Conservation (phyloP, 2,113 vertebrate species). For the Antechinus stuartii region DNA sequence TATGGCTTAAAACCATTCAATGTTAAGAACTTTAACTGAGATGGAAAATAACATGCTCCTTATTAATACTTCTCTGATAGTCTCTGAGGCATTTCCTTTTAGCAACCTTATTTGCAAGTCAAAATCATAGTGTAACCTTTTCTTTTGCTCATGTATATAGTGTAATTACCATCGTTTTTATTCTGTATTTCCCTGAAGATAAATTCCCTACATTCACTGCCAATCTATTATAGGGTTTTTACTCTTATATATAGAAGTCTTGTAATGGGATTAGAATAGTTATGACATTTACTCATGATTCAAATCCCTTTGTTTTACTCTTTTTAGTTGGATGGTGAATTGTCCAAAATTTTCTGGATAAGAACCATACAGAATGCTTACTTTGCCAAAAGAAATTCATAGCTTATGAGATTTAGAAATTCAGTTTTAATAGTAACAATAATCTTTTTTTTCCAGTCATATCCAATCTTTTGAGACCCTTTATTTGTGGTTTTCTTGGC, state of each 20-base stretch:
- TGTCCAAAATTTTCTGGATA: not conserved
- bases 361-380: not conserved
- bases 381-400: not conserved
- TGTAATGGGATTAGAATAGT: not conserved
- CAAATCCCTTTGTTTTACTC: not conserved
- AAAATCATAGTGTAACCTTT: not conserved
- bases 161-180: not conserved
- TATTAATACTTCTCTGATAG: not conserved
- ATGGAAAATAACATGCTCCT: not conserved
- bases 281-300: not conserved
- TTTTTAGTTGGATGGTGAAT: not conserved
- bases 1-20: not conserved
- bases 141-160: conserved; percentile 6
- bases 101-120: conserved; percentile 26
- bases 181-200: not conserved
- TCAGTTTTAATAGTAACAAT: not conserved
- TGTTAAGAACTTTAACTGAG: conserved; percentile 36
- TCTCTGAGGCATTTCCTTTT: conserved; percentile 10
- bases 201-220: not conserved
- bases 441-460: not conserved
- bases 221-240: not conserved
- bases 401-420: not conserved
- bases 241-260: not conserved
- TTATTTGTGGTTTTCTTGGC: not conserved
- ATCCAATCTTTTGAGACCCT: not conserved